Percentiles rank a stretch among this genome's conserved stretches.
phyloP scores from a whole-genome alignment of 2,888 invertebrate species.

The Erebia epiphron region DNA sequence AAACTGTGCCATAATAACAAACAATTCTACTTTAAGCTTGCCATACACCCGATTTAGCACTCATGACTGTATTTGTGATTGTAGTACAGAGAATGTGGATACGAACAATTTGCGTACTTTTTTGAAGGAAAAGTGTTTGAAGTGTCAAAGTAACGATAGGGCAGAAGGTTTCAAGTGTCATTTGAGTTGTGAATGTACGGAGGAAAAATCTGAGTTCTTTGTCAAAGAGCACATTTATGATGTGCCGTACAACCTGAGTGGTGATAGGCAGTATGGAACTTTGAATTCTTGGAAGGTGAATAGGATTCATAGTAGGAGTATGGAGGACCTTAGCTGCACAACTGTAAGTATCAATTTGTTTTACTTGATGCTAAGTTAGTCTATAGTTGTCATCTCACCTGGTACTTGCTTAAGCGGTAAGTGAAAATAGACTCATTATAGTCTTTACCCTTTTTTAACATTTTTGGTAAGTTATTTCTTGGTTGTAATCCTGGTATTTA shows the following conservation, averaged over 20 bases:
- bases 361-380: no score
- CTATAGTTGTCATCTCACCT: no score
- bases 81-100: conserved; percentile 53
- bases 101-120: conserved; percentile 45
- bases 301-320: conserved; percentile 54
- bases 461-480: no score
- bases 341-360: conserved; percentile 53
- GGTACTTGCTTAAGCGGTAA: no score
- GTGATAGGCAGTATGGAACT: conserved; percentile 56
- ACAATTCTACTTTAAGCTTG: conserved; percentile 66
- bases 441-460: no score
- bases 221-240: conserved; percentile 85
- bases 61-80: conserved; percentile 54
- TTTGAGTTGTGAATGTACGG: conserved; percentile 64
- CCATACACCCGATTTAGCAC: conserved; percentile 67
- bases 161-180: conserved; percentile 68
- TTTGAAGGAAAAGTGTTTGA: conserved; percentile 50
- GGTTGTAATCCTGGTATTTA: no score
- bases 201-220: conserved; percentile 61
- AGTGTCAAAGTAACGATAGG: conserved; percentile 59
- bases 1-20: conserved; percentile 65
- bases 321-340: conserved; percentile 58
- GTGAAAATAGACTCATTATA: no score
- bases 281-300: conserved; percentile 54
- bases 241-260: conserved; percentile 73